A percentile compares a stretch with the other conserved stretches of the same genome.
These are phyloP conservation scores for Sceliomorpha sp. DNA, from an alignment of 2,888 invertebrate species.

Conservation along the genomic window DNA sequence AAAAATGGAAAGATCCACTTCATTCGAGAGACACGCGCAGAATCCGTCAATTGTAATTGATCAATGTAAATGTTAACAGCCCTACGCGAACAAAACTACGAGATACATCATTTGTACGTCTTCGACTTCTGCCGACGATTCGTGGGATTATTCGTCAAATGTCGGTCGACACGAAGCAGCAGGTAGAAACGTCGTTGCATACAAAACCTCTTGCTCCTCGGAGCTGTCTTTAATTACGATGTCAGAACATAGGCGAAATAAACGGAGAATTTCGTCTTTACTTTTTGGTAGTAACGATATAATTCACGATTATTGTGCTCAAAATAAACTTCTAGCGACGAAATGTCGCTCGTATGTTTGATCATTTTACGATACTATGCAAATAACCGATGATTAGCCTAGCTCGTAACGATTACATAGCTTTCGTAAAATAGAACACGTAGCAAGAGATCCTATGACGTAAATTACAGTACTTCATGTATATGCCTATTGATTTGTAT, in stretches of 20 bases:
- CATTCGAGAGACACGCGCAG: too few species aligned
- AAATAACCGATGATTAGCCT: slow-evolving; percentile 37
- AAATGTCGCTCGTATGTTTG: slow-evolving; percentile 20
- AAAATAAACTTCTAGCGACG: slow-evolving; percentile 35
- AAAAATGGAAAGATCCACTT: too few species aligned
- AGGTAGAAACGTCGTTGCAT: not conserved
- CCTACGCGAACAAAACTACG: too few species aligned
- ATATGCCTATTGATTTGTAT: too few species aligned
- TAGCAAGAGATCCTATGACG: slow-evolving; percentile 17
- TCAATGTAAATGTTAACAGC: too few species aligned
- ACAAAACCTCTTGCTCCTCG: not conserved
- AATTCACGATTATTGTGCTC: slow-evolving; percentile 35
- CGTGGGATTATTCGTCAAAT: too few species aligned
- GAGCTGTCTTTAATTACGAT: slow-evolving; percentile 36
- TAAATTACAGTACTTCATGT: slow-evolving; percentile 3
- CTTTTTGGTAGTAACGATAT: slow-evolving; percentile 23
- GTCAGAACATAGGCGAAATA: slow-evolving; percentile 21
- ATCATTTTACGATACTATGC: slow-evolving; percentile 32
- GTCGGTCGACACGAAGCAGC: not conserved
- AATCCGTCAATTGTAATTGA: too few species aligned
- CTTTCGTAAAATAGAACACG: slow-evolving; percentile 36
- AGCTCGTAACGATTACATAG: slow-evolving; percentile 40
- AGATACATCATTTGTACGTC: too few species aligned
- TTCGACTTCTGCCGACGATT: too few species aligned
- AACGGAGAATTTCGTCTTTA: slow-evolving; percentile 34